Percentiles rank a stretch among this genome's conserved stretches.
Conservation (phyloP, 2,113 vertebrate species). For the Elaphurus davidianus region DNA sequence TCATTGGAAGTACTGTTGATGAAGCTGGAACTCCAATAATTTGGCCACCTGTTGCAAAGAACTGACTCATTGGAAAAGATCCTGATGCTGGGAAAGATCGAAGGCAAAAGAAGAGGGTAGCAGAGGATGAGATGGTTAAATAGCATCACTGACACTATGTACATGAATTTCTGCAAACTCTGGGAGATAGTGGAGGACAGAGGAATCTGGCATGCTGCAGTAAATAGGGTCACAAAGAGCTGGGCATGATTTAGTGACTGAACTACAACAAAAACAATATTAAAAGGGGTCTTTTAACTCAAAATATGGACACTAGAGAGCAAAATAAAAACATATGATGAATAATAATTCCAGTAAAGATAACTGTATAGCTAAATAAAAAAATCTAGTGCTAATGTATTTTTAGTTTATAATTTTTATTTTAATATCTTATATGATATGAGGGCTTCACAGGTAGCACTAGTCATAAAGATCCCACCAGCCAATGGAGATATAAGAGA, state of each 20-base stretch:
- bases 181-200: not conserved
- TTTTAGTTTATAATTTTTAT: not conserved
- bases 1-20: not conserved
- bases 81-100: not conserved
- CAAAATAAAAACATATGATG: not conserved
- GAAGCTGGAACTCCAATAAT: not conserved
- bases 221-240: not conserved
- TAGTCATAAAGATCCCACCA: not conserved
- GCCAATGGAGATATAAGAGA: not conserved
- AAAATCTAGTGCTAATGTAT: not conserved
- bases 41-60: not conserved
- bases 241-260: not conserved
- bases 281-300: not conserved
- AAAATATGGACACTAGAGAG: not conserved
- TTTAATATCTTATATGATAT: not conserved
- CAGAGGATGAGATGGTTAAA: not conserved
- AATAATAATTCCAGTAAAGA: not conserved
- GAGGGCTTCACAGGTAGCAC: not conserved
- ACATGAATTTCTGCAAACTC: not conserved
- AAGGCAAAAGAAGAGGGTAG: not conserved
- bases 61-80: not conserved
- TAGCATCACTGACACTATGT: not conserved
- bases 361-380: not conserved
- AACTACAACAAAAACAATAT: not conserved
- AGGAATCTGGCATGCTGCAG: not conserved